phyloP scores from a whole-genome alignment of 2,888 invertebrate species.

The Darwinula stevensoni region DNA sequence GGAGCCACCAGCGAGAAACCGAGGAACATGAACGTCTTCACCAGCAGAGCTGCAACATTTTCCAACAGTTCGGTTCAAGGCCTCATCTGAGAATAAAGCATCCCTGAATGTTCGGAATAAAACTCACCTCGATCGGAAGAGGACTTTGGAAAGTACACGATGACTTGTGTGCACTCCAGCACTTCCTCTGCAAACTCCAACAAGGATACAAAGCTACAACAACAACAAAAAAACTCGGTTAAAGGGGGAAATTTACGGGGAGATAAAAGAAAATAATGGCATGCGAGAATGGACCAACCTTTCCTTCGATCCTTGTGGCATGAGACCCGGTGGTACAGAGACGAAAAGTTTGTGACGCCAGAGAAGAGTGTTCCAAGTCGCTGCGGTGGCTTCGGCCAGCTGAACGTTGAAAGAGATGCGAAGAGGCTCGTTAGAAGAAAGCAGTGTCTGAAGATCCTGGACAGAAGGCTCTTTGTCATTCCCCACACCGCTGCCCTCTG shows the following conservation, averaged over 20 bases:
- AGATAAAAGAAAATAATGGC: no score
- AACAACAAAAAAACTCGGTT: no score
- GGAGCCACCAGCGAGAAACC: neutral
- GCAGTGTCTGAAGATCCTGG: slow-evolving; percentile 8
- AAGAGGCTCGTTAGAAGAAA: neutral
- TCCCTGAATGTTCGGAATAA: no score
- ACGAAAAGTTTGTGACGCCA: slow-evolving; percentile 52
- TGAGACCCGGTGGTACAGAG: slow-evolving; percentile 41
- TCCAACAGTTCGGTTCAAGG: neutral
- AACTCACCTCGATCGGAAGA: slow-evolving; percentile 38
- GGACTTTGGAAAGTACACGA: slow-evolving; percentile 50
- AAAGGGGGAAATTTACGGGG: no score
- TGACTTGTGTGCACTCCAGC: slow-evolving; percentile 45
- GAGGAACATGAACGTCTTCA: slow-evolving; percentile 1
- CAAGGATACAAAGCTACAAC: slow-evolving; percentile 41
- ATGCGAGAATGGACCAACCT: no score
- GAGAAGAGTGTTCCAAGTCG: slow-evolving; percentile 58
- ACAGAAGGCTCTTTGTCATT: slow-evolving; percentile 34
- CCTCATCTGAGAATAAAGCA: neutral
- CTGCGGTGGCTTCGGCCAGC: slow-evolving; percentile 41
- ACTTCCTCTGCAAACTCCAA: slow-evolving; percentile 87
- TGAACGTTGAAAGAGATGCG: slow-evolving; percentile 43
- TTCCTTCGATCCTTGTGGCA: slow-evolving; percentile 76
- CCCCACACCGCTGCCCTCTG: slow-evolving; percentile 41
- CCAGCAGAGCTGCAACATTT: neutral